Conservation (phyloP, 2,113 vertebrate genomes). For the Xyrauchen texanus region DNA sequence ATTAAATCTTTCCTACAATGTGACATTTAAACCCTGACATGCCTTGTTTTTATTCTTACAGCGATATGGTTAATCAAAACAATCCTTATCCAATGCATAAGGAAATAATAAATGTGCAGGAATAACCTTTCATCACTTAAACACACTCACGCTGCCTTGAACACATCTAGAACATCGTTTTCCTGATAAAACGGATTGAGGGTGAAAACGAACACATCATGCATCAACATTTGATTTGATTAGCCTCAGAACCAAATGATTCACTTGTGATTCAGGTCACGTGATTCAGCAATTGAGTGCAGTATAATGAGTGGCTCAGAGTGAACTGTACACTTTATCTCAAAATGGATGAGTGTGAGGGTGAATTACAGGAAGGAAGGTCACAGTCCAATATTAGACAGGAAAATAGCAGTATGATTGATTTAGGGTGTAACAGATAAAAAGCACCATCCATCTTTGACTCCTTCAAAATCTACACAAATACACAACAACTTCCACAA, state of each 20-base stretch:
- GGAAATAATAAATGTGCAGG: not conserved
- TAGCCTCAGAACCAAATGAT: not conserved
- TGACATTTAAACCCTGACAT: not conserved
- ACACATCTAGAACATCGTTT: not conserved
- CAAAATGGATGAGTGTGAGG: not conserved
- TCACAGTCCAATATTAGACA: not conserved
- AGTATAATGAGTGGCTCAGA: not conserved
- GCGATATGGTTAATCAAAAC: not conserved
- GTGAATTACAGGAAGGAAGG: slow-evolving; percentile 12
- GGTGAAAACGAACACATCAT: slow-evolving; percentile 3
- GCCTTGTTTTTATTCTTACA: not conserved
- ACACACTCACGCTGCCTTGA: not conserved
- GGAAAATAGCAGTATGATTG: not conserved
- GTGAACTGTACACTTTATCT: slow-evolving; percentile 1
- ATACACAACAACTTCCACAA: not conserved
- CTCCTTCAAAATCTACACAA: slow-evolving; percentile 13
- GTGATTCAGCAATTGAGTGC: not conserved
- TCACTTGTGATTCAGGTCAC: slow-evolving; percentile 8
- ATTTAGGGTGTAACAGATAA: not conserved
- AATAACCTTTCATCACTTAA: not conserved
- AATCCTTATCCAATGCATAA: not conserved
- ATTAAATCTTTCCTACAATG: not conserved
- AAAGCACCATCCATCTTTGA: not conserved
- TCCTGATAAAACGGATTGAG: not conserved
- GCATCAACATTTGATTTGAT: slow-evolving; percentile 39